Evolutionary conservation across 2,113 vertebrate species (phyloP), one percentile per base, ranked within the genome.

Genomic region (Mola mola): DNA sequence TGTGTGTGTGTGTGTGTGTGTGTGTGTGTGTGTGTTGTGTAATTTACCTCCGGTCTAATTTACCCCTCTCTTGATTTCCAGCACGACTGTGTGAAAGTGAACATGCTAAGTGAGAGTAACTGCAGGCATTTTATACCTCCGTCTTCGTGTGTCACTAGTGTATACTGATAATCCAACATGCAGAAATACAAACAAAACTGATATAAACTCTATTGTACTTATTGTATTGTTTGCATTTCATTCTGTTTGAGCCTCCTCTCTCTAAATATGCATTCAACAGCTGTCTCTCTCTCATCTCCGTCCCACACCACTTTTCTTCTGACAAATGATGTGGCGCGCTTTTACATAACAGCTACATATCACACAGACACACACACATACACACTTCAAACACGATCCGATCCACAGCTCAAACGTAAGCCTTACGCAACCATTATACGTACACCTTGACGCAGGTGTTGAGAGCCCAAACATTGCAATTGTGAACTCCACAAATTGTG

Each of bases 251-350:
- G 22, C 57, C 66, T 77, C 46, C 25, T 68, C 56, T 75, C 66
- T 69, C 83, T 86, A 81, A 89, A 83, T 87, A 86, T 84, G 74
- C 83, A 89, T 86, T 86, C 85, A 90, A 86, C 88, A 90, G 83
- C 84, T 86, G 83, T 85, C 85, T 87, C 80, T 75, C 81, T 56
- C 87, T 82, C 57, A 79, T 81, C 78, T 78, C 61, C 81, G 84
- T 82, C 82, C 86, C 79, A 84, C 86, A 89, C 75, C 84, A 77
- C 83, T 89, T 88, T 83, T 75, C 84, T 86, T 63, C 66, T 82
- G 75, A 88, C 87, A 88, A 85, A 85, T 86, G 78, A 89, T 83
- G 83, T 77, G 66, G 59, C 78, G 78, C 31, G 34, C 79, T 88
- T 86, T 89, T 85, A 90, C 84, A 83, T 85, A 89, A 87, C 84